Base-by-base conservation (phyloP, 2,797 vertebrate genomes). In the Gallinago stenura region DNA sequence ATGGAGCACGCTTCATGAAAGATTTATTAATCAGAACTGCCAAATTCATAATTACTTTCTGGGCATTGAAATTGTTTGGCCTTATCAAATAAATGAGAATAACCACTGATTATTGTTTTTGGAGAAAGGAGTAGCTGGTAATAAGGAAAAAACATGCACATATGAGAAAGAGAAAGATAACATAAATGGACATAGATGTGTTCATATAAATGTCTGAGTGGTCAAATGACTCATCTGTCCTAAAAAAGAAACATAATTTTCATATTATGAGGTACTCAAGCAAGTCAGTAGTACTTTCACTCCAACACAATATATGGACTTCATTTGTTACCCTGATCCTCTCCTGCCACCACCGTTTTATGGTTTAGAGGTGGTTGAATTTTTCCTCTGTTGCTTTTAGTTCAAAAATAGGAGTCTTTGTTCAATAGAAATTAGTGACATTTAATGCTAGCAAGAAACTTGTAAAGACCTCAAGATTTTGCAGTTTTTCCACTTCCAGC, bases 21-120 rank as follows among this genome's bases (percentile, higher is more conserved):
- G 61, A 94, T 95, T 96, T 96, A 95, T 96, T 94, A 95, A 96
- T 93, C 77, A 71, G 72, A 93, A 92, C 90, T 96, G 96, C 86
- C 95, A 81, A 83, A 69, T 97, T 94, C 79, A 66, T 96, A 97
- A 96, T 97, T 96, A 95, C 81, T 91, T 95, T 96, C 80, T 65
- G 95, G 92, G 81, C 77, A 90, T 57, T 89, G 87, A 95, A 95
- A 95, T 68, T 91, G 48, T 90, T 95, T 96, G 87, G 64, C 95
- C 76, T 96, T 95, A 92, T 82, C 80, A 91, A 97, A 96, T 66
- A 96, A 76, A 90, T 82, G 79, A 78, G 60, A 62, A 72, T 95
- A 92, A 83, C 61, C 62, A 89, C 39, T 86, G 69, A 94, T 95
- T 80, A 89, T 95, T 89, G 93, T 71, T 96, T 97, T 86, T 91